These are phyloP conservation scores for Notoglanidium macrostoma DNA, from an alignment of 2,797 vertebrate species.

Conservation along the genomic window DNA sequence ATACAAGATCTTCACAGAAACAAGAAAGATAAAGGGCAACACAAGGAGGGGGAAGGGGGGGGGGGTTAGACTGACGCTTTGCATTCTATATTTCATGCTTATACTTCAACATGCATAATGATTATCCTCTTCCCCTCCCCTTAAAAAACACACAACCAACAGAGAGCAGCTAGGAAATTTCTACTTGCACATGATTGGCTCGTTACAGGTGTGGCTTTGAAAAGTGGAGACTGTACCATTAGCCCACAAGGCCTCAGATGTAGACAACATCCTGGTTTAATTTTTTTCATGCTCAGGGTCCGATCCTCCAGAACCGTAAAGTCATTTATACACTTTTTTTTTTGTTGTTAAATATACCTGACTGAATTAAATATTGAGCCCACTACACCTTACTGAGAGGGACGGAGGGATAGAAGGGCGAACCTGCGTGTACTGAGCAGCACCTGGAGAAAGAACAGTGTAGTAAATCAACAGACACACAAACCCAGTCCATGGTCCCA, in stretches of 20 bases:
- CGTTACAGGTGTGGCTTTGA: constrained; percentile 43
- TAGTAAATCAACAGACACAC: background rate
- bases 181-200: constrained; percentile 45
- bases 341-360: constrained; percentile 62
- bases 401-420: constrained; percentile 5
- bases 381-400: constrained; percentile 44
- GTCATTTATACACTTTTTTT: constrained; percentile 53
- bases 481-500: background rate
- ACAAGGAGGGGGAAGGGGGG: constrained; percentile 22
- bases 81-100: constrained; percentile 55
- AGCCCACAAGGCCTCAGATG: constrained; percentile 44
- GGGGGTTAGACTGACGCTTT: constrained; percentile 20
- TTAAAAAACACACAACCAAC: background rate
- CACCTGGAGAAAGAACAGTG: constrained; percentile 39
- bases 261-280: constrained; percentile 31
- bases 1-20: constrained; percentile 49
- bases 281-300: constrained; percentile 43
- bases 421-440: constrained; percentile 31
- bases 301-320: constrained; percentile 43
- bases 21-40: constrained; percentile 44
- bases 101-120: constrained; percentile 60
- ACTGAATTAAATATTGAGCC: constrained; percentile 58
- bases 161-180: constrained; percentile 55
- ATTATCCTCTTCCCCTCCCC: constrained; percentile 39
- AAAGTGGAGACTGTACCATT: constrained; percentile 60